phyloP scores from a whole-genome alignment of 2,113 vertebrate species.

The Cichladusa arquata region DNA sequence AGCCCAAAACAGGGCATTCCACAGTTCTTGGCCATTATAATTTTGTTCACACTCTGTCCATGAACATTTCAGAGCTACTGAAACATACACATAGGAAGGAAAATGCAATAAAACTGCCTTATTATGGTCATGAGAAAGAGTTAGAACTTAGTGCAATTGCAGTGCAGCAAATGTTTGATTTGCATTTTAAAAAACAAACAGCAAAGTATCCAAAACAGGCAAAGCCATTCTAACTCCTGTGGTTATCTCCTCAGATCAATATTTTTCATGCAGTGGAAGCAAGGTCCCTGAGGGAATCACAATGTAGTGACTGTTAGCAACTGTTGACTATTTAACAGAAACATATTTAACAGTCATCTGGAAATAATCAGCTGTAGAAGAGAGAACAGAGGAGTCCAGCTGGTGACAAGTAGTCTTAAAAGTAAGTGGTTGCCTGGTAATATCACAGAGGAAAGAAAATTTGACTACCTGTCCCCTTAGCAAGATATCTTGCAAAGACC shows the following conservation, averaged over 20 bases:
- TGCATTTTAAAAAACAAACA: neutral
- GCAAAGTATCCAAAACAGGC: neutral
- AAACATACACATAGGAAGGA: neutral
- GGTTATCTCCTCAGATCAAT: neutral
- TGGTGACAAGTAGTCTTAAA: neutral
- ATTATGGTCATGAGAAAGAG: neutral
- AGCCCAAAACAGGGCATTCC: neutral
- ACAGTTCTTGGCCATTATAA: rapidly evolving
- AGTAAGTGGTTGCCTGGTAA: neutral
- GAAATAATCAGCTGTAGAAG: neutral
- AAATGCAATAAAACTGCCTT: neutral
- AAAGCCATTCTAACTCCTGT: neutral
- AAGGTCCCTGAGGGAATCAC: neutral
- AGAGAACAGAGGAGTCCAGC: neutral
- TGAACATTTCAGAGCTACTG: neutral
- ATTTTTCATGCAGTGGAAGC: neutral
- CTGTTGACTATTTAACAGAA: constrained; percentile 2
- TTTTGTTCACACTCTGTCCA: neutral
- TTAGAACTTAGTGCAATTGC: rapidly evolving
- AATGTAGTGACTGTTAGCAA: neutral
- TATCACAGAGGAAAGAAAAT: neutral
- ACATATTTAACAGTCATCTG: neutral
- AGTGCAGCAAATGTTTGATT: neutral
- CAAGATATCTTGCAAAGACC: neutral
- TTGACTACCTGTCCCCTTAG: neutral